Conservation (phyloP, 2,797 vertebrate genomes). For the Melanogrammus aeglefinus region DNA sequence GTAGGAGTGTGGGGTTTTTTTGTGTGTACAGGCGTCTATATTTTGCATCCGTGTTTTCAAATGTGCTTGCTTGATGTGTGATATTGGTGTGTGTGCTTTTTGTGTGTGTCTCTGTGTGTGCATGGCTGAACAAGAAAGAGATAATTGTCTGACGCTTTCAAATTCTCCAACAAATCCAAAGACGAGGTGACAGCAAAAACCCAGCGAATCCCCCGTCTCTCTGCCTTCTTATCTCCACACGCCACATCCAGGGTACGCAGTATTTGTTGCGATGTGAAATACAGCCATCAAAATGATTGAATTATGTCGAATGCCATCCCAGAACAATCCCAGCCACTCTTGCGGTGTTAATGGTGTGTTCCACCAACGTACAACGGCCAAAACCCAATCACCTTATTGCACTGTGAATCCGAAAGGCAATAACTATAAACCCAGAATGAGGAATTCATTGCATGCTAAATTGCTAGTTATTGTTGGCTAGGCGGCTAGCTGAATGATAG, state of each 20-base stretch:
- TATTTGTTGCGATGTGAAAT: background rate
- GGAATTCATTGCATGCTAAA: background rate
- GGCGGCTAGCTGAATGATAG: background rate
- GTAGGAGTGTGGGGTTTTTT: too few relatives aligned
- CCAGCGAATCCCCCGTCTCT: background rate
- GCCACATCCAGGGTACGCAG: background rate
- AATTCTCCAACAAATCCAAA: background rate
- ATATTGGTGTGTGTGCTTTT: background rate
- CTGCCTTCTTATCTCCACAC: background rate
- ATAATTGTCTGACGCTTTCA: background rate
- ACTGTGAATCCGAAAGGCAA: background rate
- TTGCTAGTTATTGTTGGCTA: background rate
- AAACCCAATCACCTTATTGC: background rate
- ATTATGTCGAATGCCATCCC: background rate
- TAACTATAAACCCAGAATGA: slow-evolving; percentile 2
- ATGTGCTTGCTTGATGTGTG: background rate
- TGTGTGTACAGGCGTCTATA: too few relatives aligned
- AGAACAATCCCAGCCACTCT: background rate
- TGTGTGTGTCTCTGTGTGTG: background rate
- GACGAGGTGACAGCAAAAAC: background rate
- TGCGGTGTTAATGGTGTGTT: background rate
- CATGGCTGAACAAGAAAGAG: background rate
- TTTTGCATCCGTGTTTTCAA: too few relatives aligned
- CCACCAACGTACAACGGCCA: background rate
- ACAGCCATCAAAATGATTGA: background rate